Evolutionary conservation across 2,797 vertebrate species (phyloP).

Genomic region (Urocyon cinereoargenteus): DNA sequence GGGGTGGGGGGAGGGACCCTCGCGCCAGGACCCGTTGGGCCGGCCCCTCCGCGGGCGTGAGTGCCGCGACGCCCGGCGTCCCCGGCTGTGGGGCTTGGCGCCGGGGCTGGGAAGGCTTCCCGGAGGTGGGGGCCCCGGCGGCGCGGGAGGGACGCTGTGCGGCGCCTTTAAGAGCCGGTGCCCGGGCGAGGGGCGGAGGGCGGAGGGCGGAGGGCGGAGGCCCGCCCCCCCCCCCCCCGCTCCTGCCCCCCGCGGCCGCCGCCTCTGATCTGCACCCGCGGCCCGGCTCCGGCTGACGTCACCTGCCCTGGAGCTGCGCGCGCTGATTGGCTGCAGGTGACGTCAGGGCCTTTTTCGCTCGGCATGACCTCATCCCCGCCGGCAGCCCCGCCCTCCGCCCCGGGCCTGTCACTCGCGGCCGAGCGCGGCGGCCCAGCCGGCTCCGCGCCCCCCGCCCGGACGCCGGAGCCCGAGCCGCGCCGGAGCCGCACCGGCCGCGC

Average conservation of each 20-base stretch:
- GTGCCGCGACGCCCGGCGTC: not conserved
- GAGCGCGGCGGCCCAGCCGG: constrained; percentile 71
- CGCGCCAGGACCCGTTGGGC: not conserved
- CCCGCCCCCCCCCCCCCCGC: constrained; percentile 43
- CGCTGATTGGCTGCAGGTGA: constrained; percentile 95
- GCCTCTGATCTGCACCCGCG: constrained; percentile 88
- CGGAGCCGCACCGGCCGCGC: constrained; percentile 66
- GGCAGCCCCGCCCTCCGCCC: constrained; percentile 83
- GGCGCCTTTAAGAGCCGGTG: constrained; percentile 75
- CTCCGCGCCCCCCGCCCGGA: constrained; percentile 70
- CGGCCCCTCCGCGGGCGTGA: not conserved
- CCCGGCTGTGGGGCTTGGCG: not conserved
- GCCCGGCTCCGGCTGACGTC: constrained; percentile 90
- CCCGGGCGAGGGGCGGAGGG: not conserved
- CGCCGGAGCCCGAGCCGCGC: constrained; percentile 44
- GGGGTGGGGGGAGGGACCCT: not conserved
- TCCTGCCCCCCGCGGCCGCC: constrained; percentile 68
- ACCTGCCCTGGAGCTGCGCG: constrained; percentile 88
- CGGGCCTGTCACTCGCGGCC: constrained; percentile 80
- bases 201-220: constrained; percentile 50
- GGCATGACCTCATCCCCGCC: constrained; percentile 95
- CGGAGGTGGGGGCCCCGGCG: not conserved
- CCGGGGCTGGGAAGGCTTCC: constrained; percentile 23
- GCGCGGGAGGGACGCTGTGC: not conserved
- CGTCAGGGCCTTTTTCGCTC: constrained; percentile 91